Conservation (phyloP, 2,888 invertebrate species). For the Thyatira batis region DNA sequence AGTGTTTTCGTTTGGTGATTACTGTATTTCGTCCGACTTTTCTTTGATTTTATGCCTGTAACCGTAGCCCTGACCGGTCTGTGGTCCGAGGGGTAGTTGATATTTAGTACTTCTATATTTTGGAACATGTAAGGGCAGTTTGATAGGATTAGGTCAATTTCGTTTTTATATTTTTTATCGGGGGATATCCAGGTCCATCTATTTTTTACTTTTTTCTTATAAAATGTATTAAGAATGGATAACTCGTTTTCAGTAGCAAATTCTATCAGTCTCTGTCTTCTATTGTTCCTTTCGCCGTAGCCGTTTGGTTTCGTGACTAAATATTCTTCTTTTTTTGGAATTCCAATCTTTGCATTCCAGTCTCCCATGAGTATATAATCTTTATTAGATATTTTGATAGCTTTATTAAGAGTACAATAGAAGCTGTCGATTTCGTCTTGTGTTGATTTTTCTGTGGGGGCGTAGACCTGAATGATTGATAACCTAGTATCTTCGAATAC, state of each 20-base stretch:
- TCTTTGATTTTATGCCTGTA: background rate
- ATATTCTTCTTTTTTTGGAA: constrained; percentile 16
- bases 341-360: constrained; percentile 24
- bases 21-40: background rate
- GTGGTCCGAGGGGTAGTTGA: constrained; percentile 10
- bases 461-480: constrained; percentile 26
- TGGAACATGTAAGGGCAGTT: constrained; percentile 11
- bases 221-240: constrained; percentile 23
- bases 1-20: background rate
- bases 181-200: constrained; percentile 29
- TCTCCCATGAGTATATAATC: constrained; percentile 19
- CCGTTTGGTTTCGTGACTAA: constrained; percentile 19
- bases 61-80: background rate
- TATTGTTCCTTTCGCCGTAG: constrained; percentile 24
- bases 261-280: constrained; percentile 26
- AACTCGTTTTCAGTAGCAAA: constrained; percentile 25
- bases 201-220: constrained; percentile 15
- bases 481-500: no score
- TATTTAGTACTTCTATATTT: constrained; percentile 19
- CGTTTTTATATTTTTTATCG: constrained; percentile 15
- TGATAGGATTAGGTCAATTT: constrained; percentile 25
- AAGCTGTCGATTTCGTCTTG: constrained; percentile 17
- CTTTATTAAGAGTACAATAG: constrained; percentile 12
- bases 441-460: constrained; percentile 17
- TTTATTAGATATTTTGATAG: constrained; percentile 13